These are phyloP conservation scores for Scomberomorus guttatus DNA, from an alignment of 2,797 vertebrate species.

Conservation along the genomic window DNA sequence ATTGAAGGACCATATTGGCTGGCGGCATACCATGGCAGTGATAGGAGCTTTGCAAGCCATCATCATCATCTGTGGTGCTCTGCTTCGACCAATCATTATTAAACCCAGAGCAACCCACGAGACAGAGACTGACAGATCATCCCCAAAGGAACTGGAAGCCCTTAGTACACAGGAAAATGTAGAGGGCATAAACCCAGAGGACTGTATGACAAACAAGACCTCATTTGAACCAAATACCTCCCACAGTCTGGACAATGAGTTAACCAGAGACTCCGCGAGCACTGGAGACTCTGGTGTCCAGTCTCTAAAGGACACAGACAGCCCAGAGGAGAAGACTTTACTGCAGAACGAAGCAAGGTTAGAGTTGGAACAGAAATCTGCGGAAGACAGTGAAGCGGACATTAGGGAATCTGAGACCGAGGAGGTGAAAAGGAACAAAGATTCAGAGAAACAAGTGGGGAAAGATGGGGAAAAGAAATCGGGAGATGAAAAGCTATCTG, in stretches of 20 bases:
- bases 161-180: slow-evolving; percentile 79
- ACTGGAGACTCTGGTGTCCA: slow-evolving; percentile 92
- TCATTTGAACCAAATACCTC: slow-evolving; percentile 81
- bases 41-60: slow-evolving; percentile 91
- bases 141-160: slow-evolving; percentile 74
- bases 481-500: slow-evolving; percentile 33
- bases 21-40: slow-evolving; percentile 90
- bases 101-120: slow-evolving; percentile 51
- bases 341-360: slow-evolving; percentile 55
- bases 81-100: slow-evolving; percentile 92
- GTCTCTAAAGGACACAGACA: slow-evolving; percentile 71
- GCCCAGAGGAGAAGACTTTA: slow-evolving; percentile 41
- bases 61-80: slow-evolving; percentile 88
- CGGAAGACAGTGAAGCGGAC: neutral
- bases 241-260: slow-evolving; percentile 88
- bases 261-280: slow-evolving; percentile 89
- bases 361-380: slow-evolving; percentile 64
- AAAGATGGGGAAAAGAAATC: slow-evolving; percentile 16
- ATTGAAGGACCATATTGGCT: slow-evolving; percentile 90
- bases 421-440: slow-evolving; percentile 14
- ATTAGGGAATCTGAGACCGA: neutral
- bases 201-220: slow-evolving; percentile 16
- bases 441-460: slow-evolving; percentile 22
- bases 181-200: slow-evolving; percentile 8
- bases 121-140: slow-evolving; percentile 34